Evolutionary conservation across 2,113 vertebrate species (phyloP), one percentile per base, ranked within the genome.

Genomic region (Scortum barcoo): DNA sequence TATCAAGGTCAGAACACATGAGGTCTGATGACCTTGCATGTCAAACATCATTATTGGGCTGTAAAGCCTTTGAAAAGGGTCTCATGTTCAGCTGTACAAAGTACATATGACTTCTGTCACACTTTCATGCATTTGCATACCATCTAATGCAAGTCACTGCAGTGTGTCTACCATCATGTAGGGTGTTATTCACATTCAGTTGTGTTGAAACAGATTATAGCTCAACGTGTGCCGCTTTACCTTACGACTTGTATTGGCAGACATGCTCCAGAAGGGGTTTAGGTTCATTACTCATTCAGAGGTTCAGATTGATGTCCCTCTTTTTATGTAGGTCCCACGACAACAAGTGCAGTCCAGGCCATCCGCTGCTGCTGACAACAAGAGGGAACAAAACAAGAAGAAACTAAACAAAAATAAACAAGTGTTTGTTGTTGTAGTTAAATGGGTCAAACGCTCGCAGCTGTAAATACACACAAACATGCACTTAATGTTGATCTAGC

Each of bases 201-300:
- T 48, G 22, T 51, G 19, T 20, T 65, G 17, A 9, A 44, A 16
- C 17, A 42, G 1, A 3, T 7, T 42, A 3, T 1, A 62, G 10
- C 13, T 22, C 20, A 38, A 26, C 33, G 24, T 30, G n/a, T 51
- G 57, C 3, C 24, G 48, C 42, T 68, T 88, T 93, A 99, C 98
- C 97, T 99, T 99, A 75, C 97, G 97, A 81, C 94, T 95, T 80
- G 97, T 95, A 90, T 96, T 95, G 87, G 96, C 93, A 95, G 98
- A 99, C 97, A 98, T 99, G 94, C 96, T 99, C 98, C 98, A 98
- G 94, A 99, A 98, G 91, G 98, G 95, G 96, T 99, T 98, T 95
- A 98, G 92, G 96, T 98, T 98, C 98, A 99, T 99, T 95, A 96
- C 96, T 96, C 93, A 96, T 88, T 48, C 74, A 72, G 90, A 91